Percentiles rank a stretch among this genome's conserved stretches.
These are phyloP conservation scores for Pseudorhombus dupliciocellatus DNA, from an alignment of 2,113 vertebrate genomes.

Conservation along the genomic window DNA sequence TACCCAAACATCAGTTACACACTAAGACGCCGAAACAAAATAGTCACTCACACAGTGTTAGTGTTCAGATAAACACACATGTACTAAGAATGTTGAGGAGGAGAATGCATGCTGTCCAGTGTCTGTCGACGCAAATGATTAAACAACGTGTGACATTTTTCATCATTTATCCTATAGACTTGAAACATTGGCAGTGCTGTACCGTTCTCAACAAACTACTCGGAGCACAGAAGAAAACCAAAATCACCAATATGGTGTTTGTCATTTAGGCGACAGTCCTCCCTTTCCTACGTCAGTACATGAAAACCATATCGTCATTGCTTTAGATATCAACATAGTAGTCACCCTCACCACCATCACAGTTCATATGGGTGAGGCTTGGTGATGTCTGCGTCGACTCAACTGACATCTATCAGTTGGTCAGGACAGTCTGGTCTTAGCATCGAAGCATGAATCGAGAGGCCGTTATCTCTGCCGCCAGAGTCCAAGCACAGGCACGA, in stretches of 20 bases:
- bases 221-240: conserved; percentile 25
- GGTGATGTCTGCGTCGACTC: conserved; percentile 24
- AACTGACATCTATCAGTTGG: conserved; percentile 33
- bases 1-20: conserved; percentile 74
- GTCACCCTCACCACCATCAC: conserved; percentile 10
- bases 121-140: conserved; percentile 11
- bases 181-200: conserved; percentile 53
- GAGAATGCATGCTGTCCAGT: conserved; percentile 56
- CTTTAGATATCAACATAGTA: conserved; percentile 25
- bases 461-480: conserved; percentile 22
- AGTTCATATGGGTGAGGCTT: conserved; percentile 22
- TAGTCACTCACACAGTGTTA: conserved; percentile 62
- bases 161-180: conserved; percentile 24
- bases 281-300: conserved; percentile 47
- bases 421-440: conserved; percentile 51
- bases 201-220: conserved; percentile 50
- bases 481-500: conserved; percentile 28
- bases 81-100: conserved; percentile 45
- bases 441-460: conserved; percentile 36
- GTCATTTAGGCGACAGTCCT: conserved; percentile 51
- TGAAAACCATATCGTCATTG: conserved; percentile 36
- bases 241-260: conserved; percentile 77
- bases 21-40: conserved; percentile 66
- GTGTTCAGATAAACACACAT: conserved; percentile 53
- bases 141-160: conserved; percentile 37